A percentile compares a stretch with the other conserved stretches of the same genome.
phyloP scores from a whole-genome alignment of 2,797 vertebrate species.

The Pogoniulus pusillus region DNA sequence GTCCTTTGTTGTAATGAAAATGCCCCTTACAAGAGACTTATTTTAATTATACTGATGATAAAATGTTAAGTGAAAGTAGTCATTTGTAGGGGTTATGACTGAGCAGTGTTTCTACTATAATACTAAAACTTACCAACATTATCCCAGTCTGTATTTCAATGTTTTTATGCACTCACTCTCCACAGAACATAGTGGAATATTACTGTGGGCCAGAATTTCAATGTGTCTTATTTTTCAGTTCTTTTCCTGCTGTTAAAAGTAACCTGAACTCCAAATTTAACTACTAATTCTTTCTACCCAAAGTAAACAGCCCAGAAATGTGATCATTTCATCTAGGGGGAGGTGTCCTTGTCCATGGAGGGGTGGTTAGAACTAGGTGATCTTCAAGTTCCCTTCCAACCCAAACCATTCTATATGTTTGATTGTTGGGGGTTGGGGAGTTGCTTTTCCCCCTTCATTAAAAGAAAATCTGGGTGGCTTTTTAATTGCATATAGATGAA shows the following conservation, averaged over 20 bases:
- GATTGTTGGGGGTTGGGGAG: neutral
- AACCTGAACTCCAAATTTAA: neutral
- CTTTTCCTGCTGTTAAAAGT: conserved; percentile 6
- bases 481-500: neutral
- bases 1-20: conserved; percentile 75
- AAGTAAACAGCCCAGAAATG: neutral
- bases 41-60: conserved; percentile 73
- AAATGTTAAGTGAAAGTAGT: conserved; percentile 72
- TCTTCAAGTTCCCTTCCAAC: neutral
- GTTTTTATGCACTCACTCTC: conserved; percentile 59
- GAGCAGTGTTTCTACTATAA: conserved; percentile 64
- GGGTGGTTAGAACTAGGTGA: neutral
- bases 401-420: neutral
- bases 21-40: conserved; percentile 76
- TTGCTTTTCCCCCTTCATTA: neutral
- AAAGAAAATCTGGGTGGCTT: neutral
- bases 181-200: conserved; percentile 21
- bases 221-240: conserved; percentile 18
- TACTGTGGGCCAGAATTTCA: conserved; percentile 39
- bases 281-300: neutral
- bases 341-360: too few relatives aligned
- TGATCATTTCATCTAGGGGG: neutral
- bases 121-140: conserved; percentile 66
- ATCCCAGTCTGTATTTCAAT: conserved; percentile 62
- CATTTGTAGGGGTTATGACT: conserved; percentile 74